Evolutionary conservation across 2,113 vertebrate species (phyloP).

Genomic region (Brienomyrus longianalis): DNA sequence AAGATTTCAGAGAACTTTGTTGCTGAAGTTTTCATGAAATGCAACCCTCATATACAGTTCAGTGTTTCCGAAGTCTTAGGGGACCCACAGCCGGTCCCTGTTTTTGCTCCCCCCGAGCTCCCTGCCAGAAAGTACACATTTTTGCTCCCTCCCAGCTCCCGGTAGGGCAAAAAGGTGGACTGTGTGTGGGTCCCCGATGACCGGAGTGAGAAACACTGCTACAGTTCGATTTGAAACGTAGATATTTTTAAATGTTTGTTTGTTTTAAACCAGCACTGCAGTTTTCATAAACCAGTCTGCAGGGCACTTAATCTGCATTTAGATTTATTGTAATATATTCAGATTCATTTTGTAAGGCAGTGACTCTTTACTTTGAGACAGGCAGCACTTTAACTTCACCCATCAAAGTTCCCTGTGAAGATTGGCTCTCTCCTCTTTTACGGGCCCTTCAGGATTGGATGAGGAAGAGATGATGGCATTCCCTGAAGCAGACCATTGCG

Average conservation of each 20-base stretch:
- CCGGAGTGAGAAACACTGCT: neutral
- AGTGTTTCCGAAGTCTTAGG: neutral
- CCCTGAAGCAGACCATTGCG: constrained; percentile 6
- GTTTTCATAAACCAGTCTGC: neutral
- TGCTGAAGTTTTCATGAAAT: neutral
- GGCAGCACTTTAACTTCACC: neutral
- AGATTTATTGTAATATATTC: constrained; percentile 13
- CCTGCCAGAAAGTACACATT: too few species aligned
- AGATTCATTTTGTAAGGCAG: neutral
- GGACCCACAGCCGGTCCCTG: neutral
- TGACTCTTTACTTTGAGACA: neutral
- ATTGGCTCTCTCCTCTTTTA: neutral
- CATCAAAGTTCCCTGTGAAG: constrained; percentile 5
- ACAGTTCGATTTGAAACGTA: neutral
- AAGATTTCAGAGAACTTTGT: neutral
- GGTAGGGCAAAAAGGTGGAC: neutral
- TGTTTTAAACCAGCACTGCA: neutral
- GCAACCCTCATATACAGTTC: neutral
- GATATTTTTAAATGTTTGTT: constrained; percentile 11
- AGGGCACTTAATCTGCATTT: neutral
- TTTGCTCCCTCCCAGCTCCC: too few species aligned
- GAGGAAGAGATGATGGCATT: neutral
- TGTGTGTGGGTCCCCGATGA: neutral
- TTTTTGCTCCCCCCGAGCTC: neutral
- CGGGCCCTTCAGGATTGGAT: constrained; percentile 9